These are phyloP conservation scores for Caenorhabditis macrosperma DNA, from an alignment of 2,888 invertebrate species.

Conservation along the genomic window DNA sequence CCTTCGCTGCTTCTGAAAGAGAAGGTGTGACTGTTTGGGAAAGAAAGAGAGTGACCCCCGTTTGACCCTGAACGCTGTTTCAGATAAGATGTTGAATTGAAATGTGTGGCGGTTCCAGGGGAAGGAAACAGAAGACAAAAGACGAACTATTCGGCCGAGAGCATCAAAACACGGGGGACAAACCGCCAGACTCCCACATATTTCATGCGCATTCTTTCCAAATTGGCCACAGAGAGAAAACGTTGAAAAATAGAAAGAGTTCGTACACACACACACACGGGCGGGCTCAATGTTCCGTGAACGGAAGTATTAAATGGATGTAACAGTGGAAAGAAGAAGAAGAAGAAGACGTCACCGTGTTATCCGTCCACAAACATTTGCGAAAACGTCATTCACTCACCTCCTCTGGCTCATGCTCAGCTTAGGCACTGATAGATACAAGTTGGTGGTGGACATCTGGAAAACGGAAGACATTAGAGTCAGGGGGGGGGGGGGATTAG, in stretches of 20 bases:
- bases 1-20: slow-evolving; percentile 58
- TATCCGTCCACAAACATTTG: too few relatives aligned
- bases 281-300: too few relatives aligned
- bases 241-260: too few relatives aligned
- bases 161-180: not conserved
- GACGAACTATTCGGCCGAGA: not conserved
- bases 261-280: too few relatives aligned
- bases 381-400: slow-evolving; percentile 19
- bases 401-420: slow-evolving; percentile 37
- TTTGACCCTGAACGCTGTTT: not conserved
- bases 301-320: not conserved
- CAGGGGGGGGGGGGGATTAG: not conserved
- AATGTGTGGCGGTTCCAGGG: not conserved
- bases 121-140: not conserved
- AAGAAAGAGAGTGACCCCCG: not conserved
- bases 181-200: not conserved
- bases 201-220: not conserved
- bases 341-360: too few relatives aligned
- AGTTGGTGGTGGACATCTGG: slow-evolving; percentile 36
- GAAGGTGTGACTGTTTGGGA: not conserved
- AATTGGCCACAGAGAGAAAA: too few relatives aligned
- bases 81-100: not conserved
- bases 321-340: not conserved
- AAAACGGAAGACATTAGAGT: slow-evolving; percentile 19
- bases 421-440: slow-evolving; percentile 46